Base-by-base conservation (phyloP, 1,140 invertebrate species). In the Drosophila kikkawai region DNA sequence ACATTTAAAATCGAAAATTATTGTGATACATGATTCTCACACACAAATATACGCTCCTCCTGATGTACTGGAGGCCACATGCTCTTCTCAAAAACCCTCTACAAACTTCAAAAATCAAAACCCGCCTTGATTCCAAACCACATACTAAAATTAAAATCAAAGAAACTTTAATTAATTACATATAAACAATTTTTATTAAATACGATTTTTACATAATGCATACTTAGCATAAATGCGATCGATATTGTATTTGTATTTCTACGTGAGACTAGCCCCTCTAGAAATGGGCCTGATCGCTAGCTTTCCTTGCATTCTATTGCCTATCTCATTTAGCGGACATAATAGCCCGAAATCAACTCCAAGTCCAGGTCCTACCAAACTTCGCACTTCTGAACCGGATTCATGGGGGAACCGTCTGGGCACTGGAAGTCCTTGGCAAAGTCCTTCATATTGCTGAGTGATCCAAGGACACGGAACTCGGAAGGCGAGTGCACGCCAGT, bases 401-500 rank as follows among this genome's bases (percentile, higher is more conserved):
- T 99, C 97, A 99, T 98, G 34, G 94, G 95, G 0, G 96, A 95
- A 3, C 96, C 96, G 1, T 94, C 61, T 0, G 97, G 96, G 93
- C 98, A 99, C 50, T 96, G 95, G 93, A 98, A 99, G 92, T 98
- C 97, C 61, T 94, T 93, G 1, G 97, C 94, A 93, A 99, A 99
- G 61, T 98, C 96, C 53, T 95, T 94, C 93, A 97, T 96, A 92
- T 99, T 99, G 37, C 97, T 97, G 17, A 99, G 93, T 0, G 98
- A 97, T 7, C 98, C 98, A 47, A 97, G 94, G 1, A 99, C 97
- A 39, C 98, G 95, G 94, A 96, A 98, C 64, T 95, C 94, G 26
- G 95, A 96, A 0, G 97, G 97, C 19, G 96, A 97, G 91, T 97
- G 96, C 69, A 95, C 94, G 58, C 97, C 95, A 50, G 96, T 97